phyloP scores from a whole-genome alignment of 2,888 invertebrate species.

The Hecatera dysodea region DNA sequence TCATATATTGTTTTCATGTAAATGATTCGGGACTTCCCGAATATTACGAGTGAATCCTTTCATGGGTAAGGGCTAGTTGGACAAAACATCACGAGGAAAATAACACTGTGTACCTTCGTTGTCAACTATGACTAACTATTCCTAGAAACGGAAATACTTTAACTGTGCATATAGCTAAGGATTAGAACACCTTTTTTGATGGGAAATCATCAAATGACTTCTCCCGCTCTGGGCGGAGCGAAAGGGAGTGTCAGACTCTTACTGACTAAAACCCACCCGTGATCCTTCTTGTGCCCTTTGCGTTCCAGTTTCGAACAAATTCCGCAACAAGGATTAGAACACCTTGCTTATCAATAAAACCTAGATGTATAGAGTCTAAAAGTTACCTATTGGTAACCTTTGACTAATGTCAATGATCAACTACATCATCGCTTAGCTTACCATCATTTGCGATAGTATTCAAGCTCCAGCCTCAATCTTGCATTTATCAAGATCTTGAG shows the following conservation, averaged over 20 bases:
- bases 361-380: no score
- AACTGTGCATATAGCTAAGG: not conserved
- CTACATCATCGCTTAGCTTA: not conserved
- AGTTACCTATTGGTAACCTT: no score
- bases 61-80: not conserved
- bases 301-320: no score
- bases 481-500: not conserved
- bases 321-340: no score
- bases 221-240: no score
- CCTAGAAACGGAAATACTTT: not conserved
- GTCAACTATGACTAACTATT: not conserved
- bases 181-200: not conserved
- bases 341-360: no score
- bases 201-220: no score
- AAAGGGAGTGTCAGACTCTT: no score
- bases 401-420: no score
- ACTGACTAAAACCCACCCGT: no score
- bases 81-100: not conserved
- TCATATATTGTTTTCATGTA: not conserved
- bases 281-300: no score
- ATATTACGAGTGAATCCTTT: not conserved
- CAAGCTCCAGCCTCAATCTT: not conserved
- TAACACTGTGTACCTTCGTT: not conserved
- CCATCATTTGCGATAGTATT: not conserved
- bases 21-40: conserved; percentile 5